phyloP scores from a whole-genome alignment of 2,797 vertebrate genomes.

The Tolypeutes matacus region DNA sequence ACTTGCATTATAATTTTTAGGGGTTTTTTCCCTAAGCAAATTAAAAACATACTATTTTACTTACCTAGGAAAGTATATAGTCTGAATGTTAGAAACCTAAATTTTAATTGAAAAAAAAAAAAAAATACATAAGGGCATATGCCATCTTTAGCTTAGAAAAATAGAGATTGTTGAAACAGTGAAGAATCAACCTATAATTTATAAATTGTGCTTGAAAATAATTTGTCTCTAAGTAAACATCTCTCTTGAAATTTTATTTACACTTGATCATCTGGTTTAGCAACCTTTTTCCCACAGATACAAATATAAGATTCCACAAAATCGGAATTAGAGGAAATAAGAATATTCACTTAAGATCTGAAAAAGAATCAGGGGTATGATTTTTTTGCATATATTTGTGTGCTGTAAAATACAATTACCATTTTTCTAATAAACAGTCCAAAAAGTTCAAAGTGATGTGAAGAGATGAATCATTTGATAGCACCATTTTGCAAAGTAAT shows the following conservation, averaged over 20 bases:
- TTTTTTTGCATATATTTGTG: constrained; percentile 17
- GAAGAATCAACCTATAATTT: constrained; percentile 46
- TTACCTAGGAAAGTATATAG: neutral
- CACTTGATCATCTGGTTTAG: constrained; percentile 41
- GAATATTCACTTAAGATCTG: constrained; percentile 17
- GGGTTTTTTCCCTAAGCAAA: neutral
- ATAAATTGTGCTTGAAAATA: constrained; percentile 54
- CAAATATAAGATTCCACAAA: constrained; percentile 19
- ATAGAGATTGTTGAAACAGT: neutral
- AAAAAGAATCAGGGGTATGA: constrained; percentile 30
- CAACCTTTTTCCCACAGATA: neutral
- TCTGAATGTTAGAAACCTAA: constrained; percentile 48
- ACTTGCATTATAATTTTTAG: neutral
- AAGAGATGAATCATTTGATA: neutral
- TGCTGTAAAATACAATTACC: constrained; percentile 1
- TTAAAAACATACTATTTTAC: constrained; percentile 42
- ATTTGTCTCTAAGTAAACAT: constrained; percentile 43
- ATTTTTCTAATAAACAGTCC: constrained; percentile 60
- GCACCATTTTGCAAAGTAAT: constrained; percentile 32
- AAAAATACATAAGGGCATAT: neutral
- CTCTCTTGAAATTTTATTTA: constrained; percentile 66
- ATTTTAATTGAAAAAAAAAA: constrained; percentile 44
- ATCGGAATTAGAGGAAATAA: constrained; percentile 36
- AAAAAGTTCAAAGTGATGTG: neutral
- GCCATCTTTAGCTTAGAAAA: constrained; percentile 3